Base-by-base conservation (phyloP, 2,113 vertebrate genomes). In the Cyanoderma ruficeps region DNA sequence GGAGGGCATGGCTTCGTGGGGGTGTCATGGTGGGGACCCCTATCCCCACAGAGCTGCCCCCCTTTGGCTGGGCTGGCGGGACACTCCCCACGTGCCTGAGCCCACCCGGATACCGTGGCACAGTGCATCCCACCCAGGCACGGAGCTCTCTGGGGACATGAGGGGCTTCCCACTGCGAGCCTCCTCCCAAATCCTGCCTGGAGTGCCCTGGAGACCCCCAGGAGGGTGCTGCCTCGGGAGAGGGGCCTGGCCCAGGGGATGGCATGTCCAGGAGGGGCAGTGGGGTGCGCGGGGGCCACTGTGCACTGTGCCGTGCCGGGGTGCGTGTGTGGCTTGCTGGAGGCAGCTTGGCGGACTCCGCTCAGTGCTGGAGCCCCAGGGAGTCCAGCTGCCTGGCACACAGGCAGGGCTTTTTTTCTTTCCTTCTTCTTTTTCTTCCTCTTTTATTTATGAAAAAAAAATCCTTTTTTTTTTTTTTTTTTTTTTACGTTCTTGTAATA, bases 321-420 rank as follows among this genome's bases (percentile, higher is more conserved):
- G 78, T 87, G 94, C 60, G 46, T 93, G 95, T 91, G 87, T 89
- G 91, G 86, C 83, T 90, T 44, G 91, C 93, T 89, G 87, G 83
- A 96, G 95, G 93, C 91, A 91, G 78, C 87, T 81, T 91, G 92
- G 83, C 67, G 88, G 83, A n/a, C 85, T 94, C 78, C 2, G 1
- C 83, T 94, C 87, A 37, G 83, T 92, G 89, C 92, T 10, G 83
- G 87, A 87, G 87, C 95, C 93, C 91, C 88, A 82, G 89, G 93
- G 94, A 94, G 87, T 81, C 94, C 93, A 94, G 95, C 94, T 95
- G 95, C 93, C 95, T 96, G 93, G 96, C 93, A 94, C 90, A 95
- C 69, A 94, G 69, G 90, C 72, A 93, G 69, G 76, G 64, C 64
- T 87, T 65, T 88, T 83, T 80, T 71, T 63, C 25, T 47, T 33